A percentile compares a stretch with the other conserved stretches of the same genome.
These are phyloP conservation scores for Cyanocitta stelleri DNA, from an alignment of 2,113 vertebrate genomes.

Conservation along the genomic window DNA sequence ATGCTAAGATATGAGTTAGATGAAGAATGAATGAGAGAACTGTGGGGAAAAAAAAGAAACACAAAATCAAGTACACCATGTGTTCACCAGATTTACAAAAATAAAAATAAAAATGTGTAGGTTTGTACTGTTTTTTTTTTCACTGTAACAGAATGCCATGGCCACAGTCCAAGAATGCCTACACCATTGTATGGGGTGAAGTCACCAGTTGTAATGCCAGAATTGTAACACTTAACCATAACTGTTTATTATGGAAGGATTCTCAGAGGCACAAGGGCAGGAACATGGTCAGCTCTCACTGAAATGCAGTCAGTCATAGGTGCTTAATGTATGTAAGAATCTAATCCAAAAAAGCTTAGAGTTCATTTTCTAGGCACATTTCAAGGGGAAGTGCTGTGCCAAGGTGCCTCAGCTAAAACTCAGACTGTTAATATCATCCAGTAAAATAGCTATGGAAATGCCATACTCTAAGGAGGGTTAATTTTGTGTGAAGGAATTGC, in stretches of 20 bases:
- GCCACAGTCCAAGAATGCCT: background rate
- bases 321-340: background rate
- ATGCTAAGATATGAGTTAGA: background rate
- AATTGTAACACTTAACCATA: background rate
- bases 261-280: background rate
- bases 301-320: background rate
- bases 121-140: background rate
- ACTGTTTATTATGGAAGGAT: background rate
- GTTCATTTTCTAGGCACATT: background rate
- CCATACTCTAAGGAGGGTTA: background rate
- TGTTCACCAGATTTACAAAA: background rate
- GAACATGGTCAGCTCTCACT: background rate
- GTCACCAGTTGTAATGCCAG: background rate
- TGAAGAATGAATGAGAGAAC: background rate
- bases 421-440: background rate
- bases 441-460: background rate
- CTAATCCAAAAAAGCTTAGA: background rate
- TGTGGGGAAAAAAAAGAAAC: background rate
- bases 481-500: background rate
- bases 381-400: background rate
- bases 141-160: background rate
- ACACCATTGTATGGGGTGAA: fast-evolving
- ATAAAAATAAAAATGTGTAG: background rate
- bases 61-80: background rate
- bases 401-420: background rate